A percentile compares a stretch with the other conserved stretches of the same genome.
These are phyloP conservation scores for Scortum barcoo DNA, from an alignment of 2,113 vertebrate species.

Conservation along the genomic window DNA sequence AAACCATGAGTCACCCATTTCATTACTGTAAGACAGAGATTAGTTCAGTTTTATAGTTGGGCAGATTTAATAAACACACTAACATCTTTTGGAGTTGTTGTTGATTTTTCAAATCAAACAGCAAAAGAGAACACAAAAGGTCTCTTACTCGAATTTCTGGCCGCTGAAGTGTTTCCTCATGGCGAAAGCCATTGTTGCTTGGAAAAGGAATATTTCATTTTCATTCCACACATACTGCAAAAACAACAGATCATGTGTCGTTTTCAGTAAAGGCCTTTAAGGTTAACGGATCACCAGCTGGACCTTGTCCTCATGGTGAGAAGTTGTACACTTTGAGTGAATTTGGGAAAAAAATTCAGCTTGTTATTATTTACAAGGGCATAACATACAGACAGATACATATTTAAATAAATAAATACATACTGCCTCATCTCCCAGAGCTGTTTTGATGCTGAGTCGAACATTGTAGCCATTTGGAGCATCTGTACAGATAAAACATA, in stretches of 20 bases:
- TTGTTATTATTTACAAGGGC: background rate
- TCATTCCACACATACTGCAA: conserved; percentile 93
- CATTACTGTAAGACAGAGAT: background rate
- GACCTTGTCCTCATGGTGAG: conserved; percentile 20
- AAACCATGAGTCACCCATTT: conserved; percentile 24
- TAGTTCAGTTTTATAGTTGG: background rate
- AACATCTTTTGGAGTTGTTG: background rate
- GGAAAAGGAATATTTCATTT: conserved; percentile 93
- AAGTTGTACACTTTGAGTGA: background rate
- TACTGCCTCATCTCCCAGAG: conserved; percentile 92
- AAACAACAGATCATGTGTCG: background rate
- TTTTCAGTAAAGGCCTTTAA: background rate
- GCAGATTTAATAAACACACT: background rate
- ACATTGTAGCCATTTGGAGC: conserved; percentile 90
- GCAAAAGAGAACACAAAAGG: background rate
- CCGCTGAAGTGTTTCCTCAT: conserved; percentile 85
- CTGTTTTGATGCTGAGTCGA: conserved; percentile 91
- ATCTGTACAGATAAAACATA: conserved; percentile 80
- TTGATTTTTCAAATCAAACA: background rate
- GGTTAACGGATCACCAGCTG: conserved; percentile 17
- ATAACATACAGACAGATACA: background rate
- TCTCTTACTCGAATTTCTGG: conserved; percentile 87
- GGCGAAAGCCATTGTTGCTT: conserved; percentile 90
- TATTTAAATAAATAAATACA: conserved; percentile 61
- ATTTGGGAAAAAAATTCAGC: background rate